Evolutionary conservation across 1,140 invertebrate genomes (phyloP).

Genomic region (Pseudobourletiella spinata): DNA sequence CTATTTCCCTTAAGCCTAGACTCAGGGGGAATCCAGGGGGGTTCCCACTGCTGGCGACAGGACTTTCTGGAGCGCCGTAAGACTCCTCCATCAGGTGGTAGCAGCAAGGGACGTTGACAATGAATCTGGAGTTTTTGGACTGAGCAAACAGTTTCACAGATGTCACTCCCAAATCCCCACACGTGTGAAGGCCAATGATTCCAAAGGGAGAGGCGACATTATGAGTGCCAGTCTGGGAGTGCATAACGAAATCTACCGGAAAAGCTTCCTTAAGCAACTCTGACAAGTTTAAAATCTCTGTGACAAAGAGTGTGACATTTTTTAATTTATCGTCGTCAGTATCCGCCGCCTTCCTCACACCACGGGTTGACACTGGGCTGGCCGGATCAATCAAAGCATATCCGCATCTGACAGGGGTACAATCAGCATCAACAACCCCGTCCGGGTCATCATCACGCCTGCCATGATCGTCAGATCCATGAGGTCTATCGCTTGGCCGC

Average conservation of each 20-base stretch:
- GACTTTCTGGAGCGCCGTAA: constrained; percentile 8
- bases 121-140: constrained; percentile 44
- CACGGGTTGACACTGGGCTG: too few relatives aligned
- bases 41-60: constrained; percentile 25
- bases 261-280: constrained; percentile 2
- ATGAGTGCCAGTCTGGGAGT: neutral
- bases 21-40: constrained; percentile 56
- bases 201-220: constrained; percentile 41
- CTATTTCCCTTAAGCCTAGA: constrained; percentile 46
- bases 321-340: constrained; percentile 5
- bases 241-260: neutral
- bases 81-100: constrained; percentile 71
- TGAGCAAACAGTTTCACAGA: constrained; percentile 61
- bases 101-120: constrained; percentile 81
- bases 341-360: neutral
- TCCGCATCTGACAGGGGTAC: too few relatives aligned
- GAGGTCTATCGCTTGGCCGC: neutral
- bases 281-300: constrained; percentile 9
- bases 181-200: constrained; percentile 75
- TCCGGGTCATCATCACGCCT: neutral
- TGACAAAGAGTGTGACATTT: constrained; percentile 16
- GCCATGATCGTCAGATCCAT: neutral
- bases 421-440: neutral
- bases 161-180: constrained; percentile 69
- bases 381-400: too few relatives aligned